Evolutionary conservation across 2,888 invertebrate genomes (phyloP).

Genomic region (Pocota personata): DNA sequence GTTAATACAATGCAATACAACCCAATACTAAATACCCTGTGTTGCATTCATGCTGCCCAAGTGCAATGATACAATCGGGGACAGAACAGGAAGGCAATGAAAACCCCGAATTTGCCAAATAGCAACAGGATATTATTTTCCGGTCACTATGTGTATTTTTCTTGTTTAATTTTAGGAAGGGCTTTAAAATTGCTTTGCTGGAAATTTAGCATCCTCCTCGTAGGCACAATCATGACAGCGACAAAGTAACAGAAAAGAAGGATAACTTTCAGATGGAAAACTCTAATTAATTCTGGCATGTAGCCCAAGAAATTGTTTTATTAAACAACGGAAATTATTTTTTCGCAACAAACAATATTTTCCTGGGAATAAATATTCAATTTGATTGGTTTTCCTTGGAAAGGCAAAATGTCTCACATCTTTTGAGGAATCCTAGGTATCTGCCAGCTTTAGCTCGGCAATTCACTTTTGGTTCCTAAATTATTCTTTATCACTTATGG

Average conservation of each 20-base stretch:
- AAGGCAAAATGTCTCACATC: too few relatives aligned
- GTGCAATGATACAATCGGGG: constrained; percentile 31
- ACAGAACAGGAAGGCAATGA: constrained; percentile 46
- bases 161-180: constrained; percentile 45
- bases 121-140: constrained; percentile 65
- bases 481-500: too few relatives aligned
- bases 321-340: constrained; percentile 22
- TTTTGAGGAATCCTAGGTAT: too few relatives aligned
- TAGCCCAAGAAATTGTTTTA: constrained; percentile 19
- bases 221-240: background rate
- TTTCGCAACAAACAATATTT: constrained; percentile 8
- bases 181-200: constrained; percentile 39
- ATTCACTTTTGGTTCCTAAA: too few relatives aligned
- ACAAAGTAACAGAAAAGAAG: constrained; percentile 4
- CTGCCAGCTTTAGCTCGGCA: too few relatives aligned
- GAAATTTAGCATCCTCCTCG: constrained; percentile 1
- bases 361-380: background rate
- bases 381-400: background rate
- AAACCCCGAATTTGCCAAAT: constrained; percentile 43
- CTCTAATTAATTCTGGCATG: constrained; percentile 33
- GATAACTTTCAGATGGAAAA: constrained; percentile 8
- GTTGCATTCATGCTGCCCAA: background rate
- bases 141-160: constrained; percentile 53
- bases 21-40: background rate
- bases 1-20: background rate